phyloP scores from a whole-genome alignment of 2,797 vertebrate genomes.

The Aeoliscus strigatus region DNA sequence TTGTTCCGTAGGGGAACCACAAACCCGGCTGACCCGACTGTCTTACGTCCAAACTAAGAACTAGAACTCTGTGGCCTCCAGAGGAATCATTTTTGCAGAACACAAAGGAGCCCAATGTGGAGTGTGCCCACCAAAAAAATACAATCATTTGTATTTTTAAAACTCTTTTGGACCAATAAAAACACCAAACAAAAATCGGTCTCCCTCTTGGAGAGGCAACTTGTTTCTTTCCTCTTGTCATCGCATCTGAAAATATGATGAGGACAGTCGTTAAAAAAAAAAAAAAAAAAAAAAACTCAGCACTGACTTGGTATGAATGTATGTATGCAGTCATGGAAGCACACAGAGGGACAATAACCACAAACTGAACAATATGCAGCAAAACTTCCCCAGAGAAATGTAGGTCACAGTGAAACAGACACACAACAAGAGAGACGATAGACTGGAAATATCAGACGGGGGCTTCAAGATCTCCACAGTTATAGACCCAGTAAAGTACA shows the following conservation, averaged over 20 bases:
- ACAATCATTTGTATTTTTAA: constrained; percentile 64
- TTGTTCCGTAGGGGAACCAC: constrained; percentile 64
- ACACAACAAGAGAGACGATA: constrained; percentile 34
- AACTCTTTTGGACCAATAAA: constrained; percentile 67
- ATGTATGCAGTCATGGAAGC: no score
- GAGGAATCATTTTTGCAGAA: constrained; percentile 55
- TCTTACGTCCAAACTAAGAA: constrained; percentile 57
- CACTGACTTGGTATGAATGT: no score
- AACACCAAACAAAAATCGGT: constrained; percentile 64
- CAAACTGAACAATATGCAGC: constrained; percentile 51
- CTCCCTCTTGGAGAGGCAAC: constrained; percentile 36
- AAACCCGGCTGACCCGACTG: constrained; percentile 63
- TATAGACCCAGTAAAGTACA: no score
- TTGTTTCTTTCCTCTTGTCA: constrained; percentile 58
- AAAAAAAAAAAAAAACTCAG: no score
- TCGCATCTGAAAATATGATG: constrained; percentile 64
- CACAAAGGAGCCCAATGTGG: constrained; percentile 53
- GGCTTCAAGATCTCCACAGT: no score
- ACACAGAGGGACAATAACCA: constrained; percentile 32
- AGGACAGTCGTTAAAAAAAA: constrained; percentile 56
- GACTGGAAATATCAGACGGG: constrained; percentile 33
- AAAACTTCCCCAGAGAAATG: constrained; percentile 55
- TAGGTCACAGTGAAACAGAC: constrained; percentile 59
- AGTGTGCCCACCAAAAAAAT: constrained; percentile 60
- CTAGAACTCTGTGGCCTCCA: constrained; percentile 52